Conservation (phyloP, 2,113 vertebrate genomes). For the pig (Sus scrofa) region T2T-Sscrofa CM000813.6:129675001-129675500, state of each 20-base stretch:
- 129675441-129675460: conserved; percentile 99
- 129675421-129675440: conserved; percentile 96
- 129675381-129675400: conserved; percentile 98
- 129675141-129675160: conserved; percentile 99
- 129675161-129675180: conserved; percentile 96
- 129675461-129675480: conserved; percentile 99
- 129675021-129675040: conserved; percentile 98
- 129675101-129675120: conserved; percentile 96
- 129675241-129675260: conserved; percentile 92
- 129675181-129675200: conserved; percentile 98
- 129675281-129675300: conserved; percentile 98
- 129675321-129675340: conserved; percentile 97
- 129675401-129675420: conserved; percentile 99
- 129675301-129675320: conserved; percentile 98
- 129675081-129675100: conserved; percentile 98
- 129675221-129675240: conserved; percentile 97
- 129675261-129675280: conserved; percentile 95
- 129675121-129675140: conserved; percentile 97
- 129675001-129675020: conserved; percentile 95
- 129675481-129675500: conserved; percentile 98
- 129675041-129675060: conserved; percentile 98
- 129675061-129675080: conserved; percentile 97
- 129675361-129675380: conserved; percentile 99
- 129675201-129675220: conserved; percentile 99
- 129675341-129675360: conserved; percentile 97